These are phyloP conservation scores for Drosophila kambysellisi DNA, from an alignment of 2,888 invertebrate species.

Conservation along the genomic window DNA sequence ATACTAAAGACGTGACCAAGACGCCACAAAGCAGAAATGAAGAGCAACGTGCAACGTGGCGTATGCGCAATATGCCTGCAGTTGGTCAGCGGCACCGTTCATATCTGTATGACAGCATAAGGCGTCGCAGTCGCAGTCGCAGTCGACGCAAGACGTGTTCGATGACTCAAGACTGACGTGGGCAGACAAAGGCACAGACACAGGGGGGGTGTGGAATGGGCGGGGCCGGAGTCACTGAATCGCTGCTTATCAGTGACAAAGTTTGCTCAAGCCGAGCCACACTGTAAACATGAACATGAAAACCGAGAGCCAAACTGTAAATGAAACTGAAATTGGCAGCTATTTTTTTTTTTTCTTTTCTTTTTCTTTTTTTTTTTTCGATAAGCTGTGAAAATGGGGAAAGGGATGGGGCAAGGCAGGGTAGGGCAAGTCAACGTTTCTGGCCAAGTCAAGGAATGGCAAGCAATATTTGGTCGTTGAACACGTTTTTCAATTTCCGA, in stretches of 20 bases:
- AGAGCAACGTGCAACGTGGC: conserved; percentile 52
- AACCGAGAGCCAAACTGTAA: conserved; percentile 20
- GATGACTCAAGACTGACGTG: conserved; percentile 51
- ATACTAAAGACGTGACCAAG: conserved; percentile 73
- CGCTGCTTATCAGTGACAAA: conserved; percentile 71
- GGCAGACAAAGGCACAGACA: conserved; percentile 13
- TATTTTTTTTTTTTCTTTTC: not conserved
- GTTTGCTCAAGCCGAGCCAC: conserved; percentile 66
- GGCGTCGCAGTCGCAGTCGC: conserved; percentile 15
- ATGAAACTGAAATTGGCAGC: conserved; percentile 33
- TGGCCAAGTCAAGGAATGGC: conserved; percentile 23
- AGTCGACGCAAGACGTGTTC: conserved; percentile 54
- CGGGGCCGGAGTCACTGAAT: not conserved
- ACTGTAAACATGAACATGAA: conserved; percentile 38
- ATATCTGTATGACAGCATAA: conserved; percentile 51
- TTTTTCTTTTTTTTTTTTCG: not conserved
- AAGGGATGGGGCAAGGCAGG: not conserved
- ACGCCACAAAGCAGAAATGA: conserved; percentile 38
- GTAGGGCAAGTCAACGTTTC: conserved; percentile 14
- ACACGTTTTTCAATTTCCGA: conserved; percentile 69
- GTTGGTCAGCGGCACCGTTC: conserved; percentile 44
- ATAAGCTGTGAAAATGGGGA: not conserved
- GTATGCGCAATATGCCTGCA: conserved; percentile 68
- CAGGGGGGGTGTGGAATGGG: not conserved
- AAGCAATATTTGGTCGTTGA: conserved; percentile 72